Evolutionary conservation across 2,797 vertebrate species (phyloP).

Genomic region (Poeciliopsis infans): DNA sequence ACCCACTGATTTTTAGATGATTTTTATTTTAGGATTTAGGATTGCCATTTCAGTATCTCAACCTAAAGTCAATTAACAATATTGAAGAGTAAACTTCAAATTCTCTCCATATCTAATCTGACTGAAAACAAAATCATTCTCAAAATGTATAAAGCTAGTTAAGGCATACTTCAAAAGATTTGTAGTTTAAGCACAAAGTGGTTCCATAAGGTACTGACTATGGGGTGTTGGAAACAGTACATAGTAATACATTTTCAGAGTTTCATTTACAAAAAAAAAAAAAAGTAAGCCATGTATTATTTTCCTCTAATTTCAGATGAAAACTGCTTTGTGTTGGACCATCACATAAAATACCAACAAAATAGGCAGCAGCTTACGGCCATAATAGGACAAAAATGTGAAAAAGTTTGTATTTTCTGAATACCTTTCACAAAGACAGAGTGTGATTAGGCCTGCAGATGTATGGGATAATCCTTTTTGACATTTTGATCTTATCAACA

Average conservation of each 20-base stretch:
- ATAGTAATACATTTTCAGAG: background rate
- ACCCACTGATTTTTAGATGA: background rate
- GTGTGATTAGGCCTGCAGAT: background rate
- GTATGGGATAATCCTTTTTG: background rate
- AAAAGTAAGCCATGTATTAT: background rate
- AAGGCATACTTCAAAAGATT: background rate
- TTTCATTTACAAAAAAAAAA: background rate
- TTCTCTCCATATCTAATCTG: background rate
- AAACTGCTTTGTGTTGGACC: background rate
- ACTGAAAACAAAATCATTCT: background rate
- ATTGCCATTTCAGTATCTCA: background rate
- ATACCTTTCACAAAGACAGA: background rate
- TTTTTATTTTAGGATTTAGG: background rate
- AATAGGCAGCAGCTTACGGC: background rate
- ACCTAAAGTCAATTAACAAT: background rate
- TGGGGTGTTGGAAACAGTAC: background rate
- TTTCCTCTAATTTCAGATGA: background rate
- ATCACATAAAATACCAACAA: background rate
- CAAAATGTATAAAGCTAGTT: background rate
- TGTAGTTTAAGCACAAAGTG: background rate
- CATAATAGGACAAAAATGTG: background rate
- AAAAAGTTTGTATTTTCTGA: background rate
- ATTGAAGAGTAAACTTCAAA: background rate
- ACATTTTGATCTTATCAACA: background rate
- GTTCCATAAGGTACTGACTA: background rate